Evolutionary conservation across 1,140 invertebrate genomes (phyloP), one percentile per base, ranked within the genome.

Genomic region (Bombus picipes): DNA sequence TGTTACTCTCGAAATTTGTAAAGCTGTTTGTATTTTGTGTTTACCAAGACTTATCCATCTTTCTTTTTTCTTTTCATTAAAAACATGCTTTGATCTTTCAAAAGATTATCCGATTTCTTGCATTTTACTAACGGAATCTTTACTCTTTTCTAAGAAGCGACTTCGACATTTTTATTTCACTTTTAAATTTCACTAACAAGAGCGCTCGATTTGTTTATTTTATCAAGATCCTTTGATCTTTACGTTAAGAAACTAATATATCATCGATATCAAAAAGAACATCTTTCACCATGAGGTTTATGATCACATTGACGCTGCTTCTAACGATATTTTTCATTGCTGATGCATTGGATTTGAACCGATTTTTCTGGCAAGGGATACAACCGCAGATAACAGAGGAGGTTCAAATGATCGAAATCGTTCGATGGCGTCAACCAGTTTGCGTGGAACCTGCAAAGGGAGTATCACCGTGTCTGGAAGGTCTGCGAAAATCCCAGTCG

Each of bases 341-440:
- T 1, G 32, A 83, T 1, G 65, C 66, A 0, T 34, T 80, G 32
- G 66, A 88, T 25, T 39, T 85, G 0, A 68, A 32, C 22, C 22
- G 62, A 25, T 22, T 89, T 9, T 47, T 89, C 12, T 87, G 77
- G 66, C 15, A 15, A 0, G 37, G 37, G 13, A 70, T 28, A 12
- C 13, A 81, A 13, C 12, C 37, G 1, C n/a, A 43, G 12, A 59
- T 28, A 15, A 15, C 39, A 3, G 74, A 79, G 5, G 71, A 82
- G 4, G 32, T 77, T 2, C 72, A 86, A 15, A 25, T 88, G 18
- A 43, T 91, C 0, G 88, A 92, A 43, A 59, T 92, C 0, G 41
- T 91, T 28, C 87, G 73, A 47, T 91, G 89, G 88, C 87, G 82
- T 65, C 92, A 92, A 68, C 78, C 91, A 12, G 68, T 93, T 13